These are phyloP conservation scores for Myotis pilosus DNA, from an alignment of 2,797 vertebrate genomes.

Conservation along the genomic window DNA sequence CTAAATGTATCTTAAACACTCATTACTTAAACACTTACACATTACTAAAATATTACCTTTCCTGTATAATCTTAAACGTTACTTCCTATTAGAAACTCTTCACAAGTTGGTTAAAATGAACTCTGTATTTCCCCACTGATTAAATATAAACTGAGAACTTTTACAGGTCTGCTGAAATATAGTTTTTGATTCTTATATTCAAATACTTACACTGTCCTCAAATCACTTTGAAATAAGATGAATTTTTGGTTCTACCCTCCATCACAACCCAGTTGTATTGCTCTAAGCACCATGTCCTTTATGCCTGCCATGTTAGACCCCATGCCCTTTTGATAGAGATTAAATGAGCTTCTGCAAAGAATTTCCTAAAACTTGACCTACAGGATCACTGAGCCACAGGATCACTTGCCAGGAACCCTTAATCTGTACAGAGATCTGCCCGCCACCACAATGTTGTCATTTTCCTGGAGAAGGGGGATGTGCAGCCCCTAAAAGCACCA, in stretches of 20 bases:
- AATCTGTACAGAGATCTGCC: background rate
- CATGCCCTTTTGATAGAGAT: background rate
- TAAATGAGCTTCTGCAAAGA: background rate
- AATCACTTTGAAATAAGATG: background rate
- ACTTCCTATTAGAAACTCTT: background rate
- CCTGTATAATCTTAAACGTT: background rate
- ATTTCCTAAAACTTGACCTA: background rate
- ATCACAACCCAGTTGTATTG: fast-evolving
- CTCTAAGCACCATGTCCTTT: background rate
- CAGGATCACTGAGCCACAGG: background rate
- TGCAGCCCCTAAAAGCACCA: background rate
- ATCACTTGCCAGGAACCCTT: background rate
- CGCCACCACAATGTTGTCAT: background rate
- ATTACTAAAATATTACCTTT: background rate
- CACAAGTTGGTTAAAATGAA: background rate
- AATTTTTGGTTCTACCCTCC: background rate
- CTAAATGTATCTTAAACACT: background rate
- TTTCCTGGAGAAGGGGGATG: background rate
- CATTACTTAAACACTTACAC: background rate
- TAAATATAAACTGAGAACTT: background rate
- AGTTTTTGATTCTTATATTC: background rate
- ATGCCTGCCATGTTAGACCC: background rate
- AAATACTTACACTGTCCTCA: background rate
- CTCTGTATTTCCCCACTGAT: background rate
- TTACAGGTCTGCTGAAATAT: background rate